Evolutionary conservation across 2,888 invertebrate species (phyloP), one percentile per base, ranked within the genome.

Genomic region (Ryuthela nishihirai): DNA sequence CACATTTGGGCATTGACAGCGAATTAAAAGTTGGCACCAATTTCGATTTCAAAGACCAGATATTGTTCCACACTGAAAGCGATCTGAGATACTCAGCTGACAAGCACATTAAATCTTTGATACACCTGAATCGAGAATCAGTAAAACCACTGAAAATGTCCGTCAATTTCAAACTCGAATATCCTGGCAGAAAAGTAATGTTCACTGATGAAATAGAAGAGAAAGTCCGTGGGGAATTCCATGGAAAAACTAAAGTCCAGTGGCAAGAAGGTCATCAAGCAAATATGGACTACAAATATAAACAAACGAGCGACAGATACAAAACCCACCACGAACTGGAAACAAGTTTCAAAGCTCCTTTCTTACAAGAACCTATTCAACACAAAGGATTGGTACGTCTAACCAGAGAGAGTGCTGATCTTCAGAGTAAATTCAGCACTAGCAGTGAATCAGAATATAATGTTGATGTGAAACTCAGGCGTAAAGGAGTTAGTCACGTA

Each of bases 241-340:
- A 41, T 25, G 64, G 64, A 7, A 52, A 42, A 20, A 40, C 56
- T 1, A 18, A 15, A 20, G 6, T 64, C 21, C 56, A 61, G 39
- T 54, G 55, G 49, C 36, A 36, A 23, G 23, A 35, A 38, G 46
- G 23, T 10, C 42, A 45, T 24, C 9, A 12, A 26, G 34, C 47
- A 4, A 41, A 47, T 39, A n/a, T 62, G 0, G 24, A 49, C 12
- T 64, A 62, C 42, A 54, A 36, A 1, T 54, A 52, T 21, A 26
- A 39, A 17, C 24, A 26, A 15, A 23, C 53, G 23, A 47, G 35
- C 34, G 44, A 62, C 7, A 32, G 21, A 17, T 41, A 32, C 9
- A 50, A 36, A 40, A 36, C 18, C 10, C 52, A 62, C 18, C 54
- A 59, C 41, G 54, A 64, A 40, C 20, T 64, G 25, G 64, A 64